phyloP scores from a whole-genome alignment of 2,797 vertebrate species.

The Enoplosus armatus region DNA sequence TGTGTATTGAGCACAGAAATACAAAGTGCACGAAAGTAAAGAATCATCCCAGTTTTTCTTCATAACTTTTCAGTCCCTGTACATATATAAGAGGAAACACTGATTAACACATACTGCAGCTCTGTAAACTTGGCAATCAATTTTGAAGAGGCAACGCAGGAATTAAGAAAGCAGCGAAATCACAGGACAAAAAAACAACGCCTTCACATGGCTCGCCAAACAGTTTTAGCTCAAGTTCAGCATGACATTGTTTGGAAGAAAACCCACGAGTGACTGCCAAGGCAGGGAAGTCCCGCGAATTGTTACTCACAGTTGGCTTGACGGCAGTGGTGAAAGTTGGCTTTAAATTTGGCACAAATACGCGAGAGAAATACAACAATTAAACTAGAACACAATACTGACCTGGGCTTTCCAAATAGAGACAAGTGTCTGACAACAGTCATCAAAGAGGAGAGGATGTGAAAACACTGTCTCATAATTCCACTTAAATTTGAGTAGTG shows the following conservation, averaged over 20 bases:
- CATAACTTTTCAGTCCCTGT: background rate
- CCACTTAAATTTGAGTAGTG: conserved; percentile 21
- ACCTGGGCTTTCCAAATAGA: background rate
- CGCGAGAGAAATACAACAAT: conserved; percentile 37
- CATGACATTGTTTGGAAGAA: conserved; percentile 49
- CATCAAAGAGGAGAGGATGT: background rate
- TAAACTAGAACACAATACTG: conserved; percentile 20
- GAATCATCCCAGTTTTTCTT: conserved; percentile 8
- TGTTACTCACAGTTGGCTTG: conserved; percentile 60
- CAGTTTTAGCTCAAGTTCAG: conserved; percentile 43
- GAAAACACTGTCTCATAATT: background rate
- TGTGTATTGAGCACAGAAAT: background rate
- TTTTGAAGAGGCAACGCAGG: conserved; percentile 19
- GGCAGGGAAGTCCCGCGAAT: conserved; percentile 53
- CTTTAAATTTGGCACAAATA: conserved; percentile 64
- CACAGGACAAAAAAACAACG: conserved; percentile 21
- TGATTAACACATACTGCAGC: background rate
- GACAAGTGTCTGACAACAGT: conserved; percentile 3
- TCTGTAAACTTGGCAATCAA: conserved; percentile 32
- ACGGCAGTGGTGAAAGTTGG: conserved; percentile 32
- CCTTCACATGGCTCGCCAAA: conserved; percentile 17
- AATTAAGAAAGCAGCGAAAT: conserved; percentile 22
- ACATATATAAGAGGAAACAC: background rate
- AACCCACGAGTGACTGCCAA: conserved; percentile 38
- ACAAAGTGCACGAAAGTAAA: conserved; percentile 39